These are phyloP conservation scores for Ophioninae sp. DNA, from an alignment of 2,888 invertebrate genomes.

Conservation along the genomic window DNA sequence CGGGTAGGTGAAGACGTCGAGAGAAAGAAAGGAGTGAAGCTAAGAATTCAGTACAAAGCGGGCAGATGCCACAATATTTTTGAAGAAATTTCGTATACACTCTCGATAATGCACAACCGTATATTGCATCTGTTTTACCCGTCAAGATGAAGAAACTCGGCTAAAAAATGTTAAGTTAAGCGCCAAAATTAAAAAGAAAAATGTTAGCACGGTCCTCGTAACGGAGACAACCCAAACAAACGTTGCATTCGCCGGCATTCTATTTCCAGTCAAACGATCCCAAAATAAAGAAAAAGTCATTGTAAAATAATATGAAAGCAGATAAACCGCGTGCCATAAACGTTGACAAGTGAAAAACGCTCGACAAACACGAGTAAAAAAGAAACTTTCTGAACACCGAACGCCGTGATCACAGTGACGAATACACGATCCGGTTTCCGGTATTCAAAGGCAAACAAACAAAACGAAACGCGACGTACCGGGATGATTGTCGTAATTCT, in stretches of 20 bases:
- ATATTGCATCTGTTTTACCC: too few relatives aligned
- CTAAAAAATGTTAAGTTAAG: slow-evolving; percentile 1
- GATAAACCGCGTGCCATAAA: neutral
- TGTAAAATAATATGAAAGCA: neutral
- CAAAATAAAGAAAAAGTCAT: neutral
- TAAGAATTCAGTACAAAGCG: slow-evolving; percentile 21
- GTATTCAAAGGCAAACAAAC: neutral
- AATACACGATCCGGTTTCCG: neutral
- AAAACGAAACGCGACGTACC: slow-evolving; percentile 63
- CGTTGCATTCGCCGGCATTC: neutral
- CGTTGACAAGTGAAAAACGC: neutral
- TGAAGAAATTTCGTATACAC: slow-evolving; percentile 13
- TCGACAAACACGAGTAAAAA: neutral
- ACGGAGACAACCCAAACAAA: neutral
- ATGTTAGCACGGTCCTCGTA: neutral
- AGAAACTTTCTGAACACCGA: neutral
- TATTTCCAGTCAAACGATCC: neutral
- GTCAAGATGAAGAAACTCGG: neutral
- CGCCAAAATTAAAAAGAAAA: neutral
- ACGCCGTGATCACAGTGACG: neutral
- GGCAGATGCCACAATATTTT: slow-evolving; percentile 19
- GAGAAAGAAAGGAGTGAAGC: neutral
- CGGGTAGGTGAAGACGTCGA: neutral
- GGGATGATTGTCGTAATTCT: slow-evolving; percentile 78
- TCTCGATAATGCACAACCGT: neutral